Conservation (phyloP, 1,140 invertebrate genomes). For the Zaprionus kolodkinae region DNA sequence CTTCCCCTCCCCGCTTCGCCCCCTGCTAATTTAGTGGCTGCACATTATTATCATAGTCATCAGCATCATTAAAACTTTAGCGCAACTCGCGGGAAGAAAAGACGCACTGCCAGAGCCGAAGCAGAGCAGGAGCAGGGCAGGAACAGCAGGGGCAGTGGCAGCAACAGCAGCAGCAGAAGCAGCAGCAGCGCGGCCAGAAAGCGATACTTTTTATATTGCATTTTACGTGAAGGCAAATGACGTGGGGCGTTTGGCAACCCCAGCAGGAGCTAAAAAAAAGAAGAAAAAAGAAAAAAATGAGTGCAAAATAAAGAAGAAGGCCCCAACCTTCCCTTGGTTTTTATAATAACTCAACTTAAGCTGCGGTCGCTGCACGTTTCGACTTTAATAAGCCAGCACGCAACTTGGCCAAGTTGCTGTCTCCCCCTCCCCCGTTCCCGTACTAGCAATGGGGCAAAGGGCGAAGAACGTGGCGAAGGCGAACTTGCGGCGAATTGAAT, state of each 20-base stretch:
- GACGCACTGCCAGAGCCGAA: too few relatives aligned
- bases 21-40: constrained; percentile 77
- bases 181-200: constrained; percentile 49
- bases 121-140: too few relatives aligned
- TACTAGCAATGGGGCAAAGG: constrained; percentile 37
- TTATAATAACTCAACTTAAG: constrained; percentile 80
- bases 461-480: constrained; percentile 3
- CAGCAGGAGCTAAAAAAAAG: neutral
- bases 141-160: neutral
- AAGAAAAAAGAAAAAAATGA: neutral
- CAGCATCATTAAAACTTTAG: constrained; percentile 80
- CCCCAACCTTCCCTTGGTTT: constrained; percentile 25
- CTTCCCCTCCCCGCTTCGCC: neutral
- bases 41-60: constrained; percentile 81
- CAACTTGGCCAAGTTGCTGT: constrained; percentile 68
- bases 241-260: constrained; percentile 13
- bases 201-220: constrained; percentile 80
- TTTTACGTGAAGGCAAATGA: constrained; percentile 76
- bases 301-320: neutral
- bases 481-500: constrained; percentile 65
- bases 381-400: constrained; percentile 81
- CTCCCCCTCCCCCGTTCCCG: neutral
- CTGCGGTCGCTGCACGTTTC: constrained; percentile 66
- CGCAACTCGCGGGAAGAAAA: constrained; percentile 61
- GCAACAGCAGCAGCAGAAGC: neutral